Base-by-base conservation (phyloP, 2,113 vertebrate genomes). In the Xiphophorus couchianus region DNA sequence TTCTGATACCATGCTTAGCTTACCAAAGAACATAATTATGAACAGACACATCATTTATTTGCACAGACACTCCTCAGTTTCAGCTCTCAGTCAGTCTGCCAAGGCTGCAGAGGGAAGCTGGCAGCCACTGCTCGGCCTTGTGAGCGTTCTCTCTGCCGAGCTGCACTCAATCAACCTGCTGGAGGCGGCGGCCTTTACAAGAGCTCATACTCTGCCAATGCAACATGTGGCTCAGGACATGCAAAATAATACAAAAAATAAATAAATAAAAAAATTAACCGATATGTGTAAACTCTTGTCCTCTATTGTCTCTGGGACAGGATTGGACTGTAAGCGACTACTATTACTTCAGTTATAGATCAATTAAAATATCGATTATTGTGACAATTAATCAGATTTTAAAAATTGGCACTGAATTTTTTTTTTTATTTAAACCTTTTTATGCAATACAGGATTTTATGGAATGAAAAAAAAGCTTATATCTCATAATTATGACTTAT, bases 91-190 rank as follows among this genome's bases (percentile, higher is more conserved):
- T 69, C 72, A 61, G 64, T 81, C 12, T 73, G 80, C 77, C 86
- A 88, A 90, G 85, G 86, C 81, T 88, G 74, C 39, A 73, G 71
- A 75, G 62, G 61, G 82, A 63, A 76, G 31, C 65, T 79, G 71
- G 62, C 4, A 22, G 69, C 66, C 25, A 33, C 29, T 3, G 1
- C 25, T 78, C 76, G 84, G 83, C 85, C 79, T 80, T 84, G 83
- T 81, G 86, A 75, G 71, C 25, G 0, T 72, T 62, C 74, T 73
- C 71, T 78, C 73, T 82, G 58, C 77, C 75, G 72, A 75, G 74
- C 74, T 74, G 71, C 82, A 81, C 68, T 88, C 77, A 25, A 77
- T 84, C 87, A 77, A 82, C n/a, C 69, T 70, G 84, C 65, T 77
- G 79, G 9, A 63, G 66, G 84, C 64, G 62, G 76, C 62, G 28